These are phyloP conservation scores for Brachionus angularis DNA, from an alignment of 1,140 invertebrate genomes.

Conservation along the genomic window DNA sequence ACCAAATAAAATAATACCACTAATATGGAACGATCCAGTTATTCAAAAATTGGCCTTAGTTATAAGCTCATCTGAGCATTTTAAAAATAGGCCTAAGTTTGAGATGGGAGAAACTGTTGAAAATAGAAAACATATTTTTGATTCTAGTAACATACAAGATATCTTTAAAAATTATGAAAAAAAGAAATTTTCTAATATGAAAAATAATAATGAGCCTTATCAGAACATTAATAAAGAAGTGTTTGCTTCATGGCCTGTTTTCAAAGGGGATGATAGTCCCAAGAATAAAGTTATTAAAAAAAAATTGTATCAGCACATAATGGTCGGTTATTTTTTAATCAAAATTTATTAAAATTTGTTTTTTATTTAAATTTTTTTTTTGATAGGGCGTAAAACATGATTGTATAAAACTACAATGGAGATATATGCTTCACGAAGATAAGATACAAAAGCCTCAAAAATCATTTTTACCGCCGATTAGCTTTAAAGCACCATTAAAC, in stretches of 20 bases:
- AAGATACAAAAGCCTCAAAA: neutral
- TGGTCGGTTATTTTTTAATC: neutral
- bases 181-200: no score
- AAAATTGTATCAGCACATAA: neutral
- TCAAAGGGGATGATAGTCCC: neutral
- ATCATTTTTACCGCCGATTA: conserved; percentile 12
- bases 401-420: conserved; percentile 31
- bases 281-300: neutral
- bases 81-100: neutral
- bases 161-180: no score
- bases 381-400: conserved; percentile 14
- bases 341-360: conserved; percentile 12
- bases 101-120: neutral
- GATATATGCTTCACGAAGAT: neutral
- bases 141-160: no score
- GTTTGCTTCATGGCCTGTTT: neutral
- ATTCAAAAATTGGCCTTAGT: conserved; percentile 35
- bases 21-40: conserved; percentile 42
- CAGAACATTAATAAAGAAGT: no score
- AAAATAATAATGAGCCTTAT: no score
- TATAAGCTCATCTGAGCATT: conserved; percentile 3
- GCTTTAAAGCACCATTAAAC: neutral
- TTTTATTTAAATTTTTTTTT: no score
- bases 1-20: conserved; percentile 17
- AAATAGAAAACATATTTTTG: neutral